Percentiles rank a stretch among this genome's conserved stretches.
phyloP scores from a whole-genome alignment of 2,797 vertebrate species.

The Telmatherina bonti region DNA sequence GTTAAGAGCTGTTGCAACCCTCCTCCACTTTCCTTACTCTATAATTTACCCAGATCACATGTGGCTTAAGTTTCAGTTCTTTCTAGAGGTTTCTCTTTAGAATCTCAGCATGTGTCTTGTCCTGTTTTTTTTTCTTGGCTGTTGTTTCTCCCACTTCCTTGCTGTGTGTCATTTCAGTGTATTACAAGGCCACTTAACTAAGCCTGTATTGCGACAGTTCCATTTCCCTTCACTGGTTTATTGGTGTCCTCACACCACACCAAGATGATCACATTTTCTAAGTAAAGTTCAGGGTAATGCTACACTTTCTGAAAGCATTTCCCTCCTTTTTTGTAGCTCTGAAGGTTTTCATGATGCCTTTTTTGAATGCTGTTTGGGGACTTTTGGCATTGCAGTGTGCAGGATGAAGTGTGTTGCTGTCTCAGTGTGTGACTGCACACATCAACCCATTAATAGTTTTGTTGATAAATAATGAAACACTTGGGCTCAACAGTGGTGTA shows the following conservation, averaged over 20 bases:
- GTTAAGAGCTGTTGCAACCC: neutral
- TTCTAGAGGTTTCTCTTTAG: constrained; percentile 33
- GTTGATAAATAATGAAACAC: neutral
- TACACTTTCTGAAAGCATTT: constrained; percentile 21
- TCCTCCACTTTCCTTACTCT: neutral
- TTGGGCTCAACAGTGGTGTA: no score
- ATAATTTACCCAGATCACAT: constrained; percentile 10
- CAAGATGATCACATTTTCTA: constrained; percentile 37
- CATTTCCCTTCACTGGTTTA: constrained; percentile 58
- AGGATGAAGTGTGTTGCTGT: constrained; percentile 16
- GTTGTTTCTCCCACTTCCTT: constrained; percentile 4
- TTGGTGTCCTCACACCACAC: constrained; percentile 33
- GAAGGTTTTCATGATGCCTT: constrained; percentile 38
- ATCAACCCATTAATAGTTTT: neutral
- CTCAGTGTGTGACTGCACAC: neutral
- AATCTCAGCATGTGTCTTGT: constrained; percentile 60
- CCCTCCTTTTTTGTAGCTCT: constrained; percentile 10
- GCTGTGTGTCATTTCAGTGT: constrained; percentile 41
- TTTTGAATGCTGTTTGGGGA: constrained; percentile 5
- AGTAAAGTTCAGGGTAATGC: constrained; percentile 41
- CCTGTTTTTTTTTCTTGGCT: neutral
- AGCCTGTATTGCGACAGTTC: constrained; percentile 53
- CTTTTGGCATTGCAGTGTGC: constrained; percentile 6
- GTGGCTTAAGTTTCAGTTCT: constrained; percentile 33
- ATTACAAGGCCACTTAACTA: constrained; percentile 21